Evolutionary conservation across 53 echinoderm and acorn worm genomes (phyloP), one percentile per base, ranked within the genome.

Genomic region (Glandiceps talaboti): DNA sequence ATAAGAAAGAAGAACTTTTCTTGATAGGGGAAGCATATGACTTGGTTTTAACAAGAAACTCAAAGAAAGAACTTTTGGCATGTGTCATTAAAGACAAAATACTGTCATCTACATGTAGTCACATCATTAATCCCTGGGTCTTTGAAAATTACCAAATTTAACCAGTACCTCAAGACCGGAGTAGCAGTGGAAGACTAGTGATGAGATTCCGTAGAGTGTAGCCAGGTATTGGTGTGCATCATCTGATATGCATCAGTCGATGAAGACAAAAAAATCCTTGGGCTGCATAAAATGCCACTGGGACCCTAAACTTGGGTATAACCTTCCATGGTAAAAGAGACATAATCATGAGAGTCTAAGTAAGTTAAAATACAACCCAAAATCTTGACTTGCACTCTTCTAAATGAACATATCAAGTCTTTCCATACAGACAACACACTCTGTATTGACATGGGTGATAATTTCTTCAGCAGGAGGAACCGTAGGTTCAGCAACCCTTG

Each of bases 371-470:
- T n/a, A n/a, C n/a, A n/a, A n/a, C n/a, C n/a, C n/a, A n/a, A n/a
- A n/a, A n/a, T n/a, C n/a, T n/a, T n/a, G n/a, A n/a, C n/a, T n/a
- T n/a, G n/a, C n/a, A n/a, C n/a, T n/a, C n/a, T n/a, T n/a, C n/a
- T n/a, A n/a, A n/a, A n/a, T n/a, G n/a, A n/a, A n/a, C n/a, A n/a
- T n/a, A n/a, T n/a, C 97, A 79, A 90, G 87, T 75, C 74, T 87
- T 32, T 96, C 93, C 87, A 96, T 81, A 28, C 97, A 96, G 31
- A 96, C 81, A 28, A 96, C 97, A 80, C 97, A 96, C 77, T 96
- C 97, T 27, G 89, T 88, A 73, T 83, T 96, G 76, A 96, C 89
- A 73, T 88, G 81, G 27, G 93, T 89, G 0, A 93, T 93, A 28
- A 96, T 91, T 14, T 96, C 91, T n/a, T 78, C 28, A 29, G 79